Percentiles rank a stretch among this genome's conserved stretches.
Conservation (phyloP, 2,113 vertebrate species). For the Notiomystis cincta region DNA sequence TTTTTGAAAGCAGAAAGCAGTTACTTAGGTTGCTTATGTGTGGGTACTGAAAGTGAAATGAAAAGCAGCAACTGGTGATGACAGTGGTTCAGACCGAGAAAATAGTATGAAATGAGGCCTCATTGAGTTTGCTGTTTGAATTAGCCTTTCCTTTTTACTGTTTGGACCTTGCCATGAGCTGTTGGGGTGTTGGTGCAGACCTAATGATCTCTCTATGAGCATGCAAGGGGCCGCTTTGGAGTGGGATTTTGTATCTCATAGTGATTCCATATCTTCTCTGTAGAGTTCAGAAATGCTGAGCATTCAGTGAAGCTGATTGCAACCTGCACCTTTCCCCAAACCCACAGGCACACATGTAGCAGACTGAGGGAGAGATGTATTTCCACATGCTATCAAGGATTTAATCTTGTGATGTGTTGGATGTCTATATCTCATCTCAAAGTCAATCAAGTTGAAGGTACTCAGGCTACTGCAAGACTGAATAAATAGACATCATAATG, state of each 20-base stretch:
- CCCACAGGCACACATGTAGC: neutral
- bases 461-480: neutral
- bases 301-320: neutral
- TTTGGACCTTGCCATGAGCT: neutral
- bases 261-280: neutral
- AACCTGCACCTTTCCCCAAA: neutral
- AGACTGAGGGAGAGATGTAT: neutral
- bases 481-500: neutral
- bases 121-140: neutral
- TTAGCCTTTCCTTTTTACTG: neutral
- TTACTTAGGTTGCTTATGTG: neutral
- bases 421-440: neutral
- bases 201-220: neutral
- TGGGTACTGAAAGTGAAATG: neutral
- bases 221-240: neutral
- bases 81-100: neutral
- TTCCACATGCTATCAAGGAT: neutral
- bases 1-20: neutral
- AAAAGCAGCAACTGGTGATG: neutral
- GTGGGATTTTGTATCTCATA: neutral
- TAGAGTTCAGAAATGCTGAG: neutral
- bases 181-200: neutral
- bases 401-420: neutral
- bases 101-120: neutral
- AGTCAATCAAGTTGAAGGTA: neutral